Conservation (phyloP, 1,140 invertebrate species). For the Cheumatopsyche charites region DNA sequence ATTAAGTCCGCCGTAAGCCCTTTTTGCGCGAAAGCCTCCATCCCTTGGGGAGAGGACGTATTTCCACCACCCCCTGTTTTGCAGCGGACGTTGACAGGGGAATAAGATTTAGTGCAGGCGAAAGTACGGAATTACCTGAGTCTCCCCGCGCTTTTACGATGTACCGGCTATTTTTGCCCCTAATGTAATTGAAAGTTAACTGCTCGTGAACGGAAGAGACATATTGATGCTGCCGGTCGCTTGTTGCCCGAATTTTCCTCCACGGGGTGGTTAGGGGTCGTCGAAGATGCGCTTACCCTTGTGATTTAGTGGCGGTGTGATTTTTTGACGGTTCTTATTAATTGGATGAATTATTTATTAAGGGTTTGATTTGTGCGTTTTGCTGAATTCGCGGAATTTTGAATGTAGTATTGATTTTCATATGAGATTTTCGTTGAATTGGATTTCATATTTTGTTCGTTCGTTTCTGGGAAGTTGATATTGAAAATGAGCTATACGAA, state of each 20-base stretch:
- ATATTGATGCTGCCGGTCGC: slow-evolving; percentile 33
- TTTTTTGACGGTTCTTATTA: no score
- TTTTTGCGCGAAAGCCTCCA: not conserved
- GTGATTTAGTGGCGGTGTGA: no score
- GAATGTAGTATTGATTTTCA: no score
- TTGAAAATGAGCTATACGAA: no score
- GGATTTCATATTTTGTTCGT: no score
- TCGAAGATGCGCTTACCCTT: no score
- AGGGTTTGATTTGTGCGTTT: no score
- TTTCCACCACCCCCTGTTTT: not conserved
- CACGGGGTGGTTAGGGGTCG: no score
- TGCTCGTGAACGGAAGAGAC: slow-evolving; percentile 38
- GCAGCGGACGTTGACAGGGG: slow-evolving; percentile 20
- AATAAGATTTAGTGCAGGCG: slow-evolving; percentile 29
- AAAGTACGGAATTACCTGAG: not conserved
- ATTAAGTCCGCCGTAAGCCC: slow-evolving; percentile 16
- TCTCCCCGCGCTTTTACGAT: not conserved
- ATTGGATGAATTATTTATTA: no score
- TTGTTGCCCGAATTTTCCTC: not conserved
- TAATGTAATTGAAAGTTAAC: slow-evolving; percentile 39
- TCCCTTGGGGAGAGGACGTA: not conserved
- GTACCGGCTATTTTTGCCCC: slow-evolving; percentile 20
- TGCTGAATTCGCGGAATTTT: no score
- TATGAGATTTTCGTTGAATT: no score
- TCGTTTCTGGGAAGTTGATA: no score